Evolutionary conservation across 2,888 invertebrate species (phyloP), one percentile per base, ranked within the genome.

Genomic region (Cerceris ruficornis): DNA sequence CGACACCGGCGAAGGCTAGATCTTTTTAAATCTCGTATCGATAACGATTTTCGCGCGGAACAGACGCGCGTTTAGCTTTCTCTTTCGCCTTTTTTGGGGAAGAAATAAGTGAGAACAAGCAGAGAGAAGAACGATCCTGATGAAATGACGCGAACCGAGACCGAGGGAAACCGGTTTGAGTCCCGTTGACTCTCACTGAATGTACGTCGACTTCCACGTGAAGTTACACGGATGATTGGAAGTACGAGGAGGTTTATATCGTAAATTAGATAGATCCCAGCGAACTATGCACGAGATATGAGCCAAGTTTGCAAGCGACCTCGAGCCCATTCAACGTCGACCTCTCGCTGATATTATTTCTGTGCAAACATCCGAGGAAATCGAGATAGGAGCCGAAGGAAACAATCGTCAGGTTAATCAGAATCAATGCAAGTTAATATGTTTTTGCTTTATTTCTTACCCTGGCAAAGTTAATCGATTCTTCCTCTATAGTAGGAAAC

Each of bases 101-200:
- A 42, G 57, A 41, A 43, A 55, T 9, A 57, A 57, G 54, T 8
- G 58, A 58, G 14, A 67, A 11, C 9, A 42, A 64, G 69, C 50
- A 69, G 58, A 52, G 54, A 71, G 49, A 60, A 69, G 46, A 62
- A n/a, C 17, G 52, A 68, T 70, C 67, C 79, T 80, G 79, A 80
- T 79, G 71, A 83, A 84, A 83, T 83, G 84, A 79, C 84, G 75
- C 67, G 60, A 75, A 65, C 70, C 55, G 78, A 84, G 69, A 73
- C 66, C 78, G 39, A 64, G 69, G 70, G 84, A 83, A 83, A 83
- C 83, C 83, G 83, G 83, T 83, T 83, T 62, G 55, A 54, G 69
- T 65, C 28, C 28, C 73, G 77, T 58, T 62, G 70, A 74, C 75
- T 74, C 75, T 75, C 70, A 43, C 79, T 80, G 62, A 79, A 74